Conservation (phyloP, 2,888 invertebrate species). For the Aphodius sticticus region DNA sequence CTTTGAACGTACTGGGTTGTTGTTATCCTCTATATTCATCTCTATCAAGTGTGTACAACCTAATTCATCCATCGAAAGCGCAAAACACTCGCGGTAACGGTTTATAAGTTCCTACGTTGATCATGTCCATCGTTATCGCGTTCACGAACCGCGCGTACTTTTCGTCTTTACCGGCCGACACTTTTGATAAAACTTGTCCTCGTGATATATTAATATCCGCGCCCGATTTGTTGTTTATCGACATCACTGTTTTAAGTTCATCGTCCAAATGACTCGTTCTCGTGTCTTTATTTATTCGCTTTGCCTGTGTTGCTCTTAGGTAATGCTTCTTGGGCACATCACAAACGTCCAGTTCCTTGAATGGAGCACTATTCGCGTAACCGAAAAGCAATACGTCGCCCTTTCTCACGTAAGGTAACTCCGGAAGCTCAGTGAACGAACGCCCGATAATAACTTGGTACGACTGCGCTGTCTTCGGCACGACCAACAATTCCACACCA, state of each 20-base stretch:
- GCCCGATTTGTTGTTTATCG: too few species aligned
- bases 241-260: too few species aligned
- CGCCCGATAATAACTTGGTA: conserved; percentile 7
- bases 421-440: conserved; percentile 16
- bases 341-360: too few species aligned
- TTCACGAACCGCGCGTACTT: too few species aligned
- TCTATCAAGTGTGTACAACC: conserved; percentile 32
- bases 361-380: too few species aligned
- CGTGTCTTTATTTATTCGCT: too few species aligned
- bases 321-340: too few species aligned
- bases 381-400: background rate
- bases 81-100: conserved; percentile 31
- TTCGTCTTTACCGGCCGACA: too few species aligned
- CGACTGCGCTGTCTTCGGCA: conserved; percentile 13
- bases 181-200: too few species aligned
- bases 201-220: too few species aligned
- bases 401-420: conserved; percentile 10
- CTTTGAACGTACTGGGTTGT: conserved; percentile 31
- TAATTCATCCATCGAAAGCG: conserved; percentile 32
- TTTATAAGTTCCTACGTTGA: conserved; percentile 11
- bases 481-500: background rate
- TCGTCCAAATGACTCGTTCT: too few species aligned
- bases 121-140: background rate
- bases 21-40: conserved; percentile 34
- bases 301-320: too few species aligned